phyloP scores from a whole-genome alignment of 2,797 vertebrate genomes.

The Heterohyrax brucei region DNA sequence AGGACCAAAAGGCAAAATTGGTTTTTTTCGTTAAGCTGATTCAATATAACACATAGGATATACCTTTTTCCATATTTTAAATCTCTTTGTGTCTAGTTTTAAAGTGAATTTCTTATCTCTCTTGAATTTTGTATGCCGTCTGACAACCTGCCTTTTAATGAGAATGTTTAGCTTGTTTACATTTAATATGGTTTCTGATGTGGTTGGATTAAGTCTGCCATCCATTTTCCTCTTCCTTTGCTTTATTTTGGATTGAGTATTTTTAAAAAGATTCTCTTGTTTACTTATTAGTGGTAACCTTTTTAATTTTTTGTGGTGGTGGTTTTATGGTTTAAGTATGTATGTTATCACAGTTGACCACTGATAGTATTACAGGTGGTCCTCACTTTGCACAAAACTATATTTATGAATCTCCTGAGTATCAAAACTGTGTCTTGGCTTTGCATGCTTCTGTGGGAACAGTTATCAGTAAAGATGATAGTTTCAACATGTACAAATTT shows the following conservation, averaged over 20 bases:
- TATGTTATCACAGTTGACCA: not conserved
- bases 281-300: not conserved
- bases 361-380: not conserved
- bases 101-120: not conserved
- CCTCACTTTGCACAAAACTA: not conserved
- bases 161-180: not conserved
- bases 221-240: not conserved
- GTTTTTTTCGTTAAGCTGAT: no score
- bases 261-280: not conserved
- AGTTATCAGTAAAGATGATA: not conserved
- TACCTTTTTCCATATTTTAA: not conserved
- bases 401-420: not conserved
- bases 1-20: no score
- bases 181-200: not conserved
- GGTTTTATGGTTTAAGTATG: not conserved
- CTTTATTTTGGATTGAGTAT: not conserved
- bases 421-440: not conserved
- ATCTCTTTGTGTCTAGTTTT: not conserved
- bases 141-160: not conserved
- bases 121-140: not conserved
- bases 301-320: not conserved
- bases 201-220: not conserved
- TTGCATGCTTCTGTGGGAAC: not conserved
- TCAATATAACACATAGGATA: not conserved
- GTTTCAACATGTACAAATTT: not conserved